Evolutionary conservation across 2,797 vertebrate genomes (phyloP), one percentile per base, ranked within the genome.

Genomic region (Acestrorhynchus altus): DNA sequence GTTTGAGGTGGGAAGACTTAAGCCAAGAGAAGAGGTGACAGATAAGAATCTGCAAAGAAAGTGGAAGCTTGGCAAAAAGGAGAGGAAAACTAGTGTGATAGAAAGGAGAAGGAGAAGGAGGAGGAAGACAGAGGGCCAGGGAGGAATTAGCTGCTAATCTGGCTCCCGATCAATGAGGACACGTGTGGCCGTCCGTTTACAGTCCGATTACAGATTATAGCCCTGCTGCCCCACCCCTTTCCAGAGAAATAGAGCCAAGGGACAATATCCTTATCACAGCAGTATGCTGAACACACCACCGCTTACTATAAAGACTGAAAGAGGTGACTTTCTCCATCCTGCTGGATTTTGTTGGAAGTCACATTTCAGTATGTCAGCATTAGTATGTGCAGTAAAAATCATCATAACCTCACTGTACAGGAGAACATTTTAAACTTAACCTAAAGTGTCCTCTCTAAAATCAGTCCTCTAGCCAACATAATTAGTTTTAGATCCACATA

Each of bases 121-220:
- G 24, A 26, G 54, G 54, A 28, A 13, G 54, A 57, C 24, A 28
- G 24, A 57, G 12, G 31, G 72, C 64, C 76, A 11, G 18, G 49
- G 84, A 83, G 83, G 73, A 78, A 77, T 79, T 67, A 76, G 75
- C 44, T 10, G 24, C 67, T 83, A 83, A 84, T 83, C 85, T 84
- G 39, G 0, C 56, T 44, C 28, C 68, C 72, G 61, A 60, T 84
- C 61, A 78, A 72, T 81, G 15, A 68, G 63, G 70, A 73, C 76
- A 80, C 72, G 74, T 80, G 78, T 42, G 67, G 26, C 57, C 75
- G 69, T 31, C 76, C 59, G 52, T 76, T 86, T 83, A 42, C 71
- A 60, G 66, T 67, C 63, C 63, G 72, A 83, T 78, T 83, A 81
- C 77, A 78, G 80, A 83, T 81, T 79, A 77, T 66, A 83, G 52